Percentiles rank a stretch among this genome's conserved stretches.
phyloP scores from a whole-genome alignment of 2,113 vertebrate genomes.

The Daboia siamensis region DNA sequence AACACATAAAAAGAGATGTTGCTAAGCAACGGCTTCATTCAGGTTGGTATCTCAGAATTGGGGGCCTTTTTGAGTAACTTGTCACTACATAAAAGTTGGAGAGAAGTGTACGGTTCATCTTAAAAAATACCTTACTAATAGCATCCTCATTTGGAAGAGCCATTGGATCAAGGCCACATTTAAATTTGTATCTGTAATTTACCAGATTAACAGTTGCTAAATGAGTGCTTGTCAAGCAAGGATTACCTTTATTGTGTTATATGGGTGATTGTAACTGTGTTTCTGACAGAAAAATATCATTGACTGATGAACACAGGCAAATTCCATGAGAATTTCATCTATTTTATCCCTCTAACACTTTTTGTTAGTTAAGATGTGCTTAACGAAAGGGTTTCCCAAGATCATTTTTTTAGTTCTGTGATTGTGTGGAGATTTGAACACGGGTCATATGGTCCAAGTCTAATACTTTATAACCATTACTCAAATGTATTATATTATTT shows the following conservation, averaged over 20 bases:
- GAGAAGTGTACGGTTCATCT: neutral
- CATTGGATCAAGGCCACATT: neutral
- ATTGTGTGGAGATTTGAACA: neutral
- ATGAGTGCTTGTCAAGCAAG: neutral
- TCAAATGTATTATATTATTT: neutral
- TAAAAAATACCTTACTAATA: constrained; percentile 3
- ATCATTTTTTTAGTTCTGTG: neutral
- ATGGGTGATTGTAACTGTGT: neutral
- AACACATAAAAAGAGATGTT: constrained; percentile 40
- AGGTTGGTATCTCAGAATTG: constrained; percentile 55
- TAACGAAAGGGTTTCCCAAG: neutral
- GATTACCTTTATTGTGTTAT: neutral
- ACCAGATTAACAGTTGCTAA: neutral
- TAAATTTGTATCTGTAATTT: neutral
- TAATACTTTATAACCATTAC: neutral
- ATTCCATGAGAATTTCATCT: neutral
- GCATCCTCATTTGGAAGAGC: neutral
- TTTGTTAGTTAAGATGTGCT: neutral
- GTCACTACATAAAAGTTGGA: constrained; percentile 8
- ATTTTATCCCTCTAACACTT: neutral
- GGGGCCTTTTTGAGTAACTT: constrained; percentile 41
- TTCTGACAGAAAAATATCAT: neutral
- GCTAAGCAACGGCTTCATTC: constrained; percentile 65
- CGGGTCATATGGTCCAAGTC: neutral
- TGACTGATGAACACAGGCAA: neutral